Evolutionary conservation across 2,797 vertebrate species (phyloP), one percentile per base, ranked within the genome.

Genomic region (Cyclopterus lumpus): DNA sequence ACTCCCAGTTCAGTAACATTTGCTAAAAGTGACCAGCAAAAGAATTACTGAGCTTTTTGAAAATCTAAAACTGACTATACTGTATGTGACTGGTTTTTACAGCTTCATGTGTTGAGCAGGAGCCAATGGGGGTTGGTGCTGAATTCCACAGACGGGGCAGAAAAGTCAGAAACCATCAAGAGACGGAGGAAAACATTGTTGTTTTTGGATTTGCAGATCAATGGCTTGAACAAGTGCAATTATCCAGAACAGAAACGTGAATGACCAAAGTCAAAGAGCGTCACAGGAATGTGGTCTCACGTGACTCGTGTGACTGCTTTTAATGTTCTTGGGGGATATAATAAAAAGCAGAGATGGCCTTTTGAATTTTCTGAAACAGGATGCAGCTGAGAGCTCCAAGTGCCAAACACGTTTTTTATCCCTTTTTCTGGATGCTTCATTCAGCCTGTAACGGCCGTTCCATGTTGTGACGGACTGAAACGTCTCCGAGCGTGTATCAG

Each of bases 381-480:
- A 95, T 93, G 93, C 94, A 95, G 95, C 94, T 95, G 94, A 94
- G 77, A 81, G 71, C 80, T 87, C 79, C 79, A 64, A 67, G 73
- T 75, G 85, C 81, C 88, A 81, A 73, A 77, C 67, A 28, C 61
- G 74, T 65, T 75, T 65, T 77, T 81, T 87, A 40, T 82, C 66
- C 53, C 24, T 44, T 44, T 76, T 62, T 75, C 70, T 69, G 84
- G 70, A 79, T 55, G 30, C 61, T 77, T 67, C 42, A 60, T 67
- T 74, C 51, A 8, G 61, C 66, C 71, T 65, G 79, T 87, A 67
- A 79, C 82, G 75, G 73, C 28, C 44, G 8, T 24, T 75, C 71
- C 8, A 74, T 79, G 84, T 77, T 64, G 73, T 73, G 80, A 74
- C 57, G 68, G 71, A 32, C 67, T 64, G 48, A 79, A 69, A 54